Base-by-base conservation (phyloP, 2,113 vertebrate genomes). In the Macrotis lagotis region DNA sequence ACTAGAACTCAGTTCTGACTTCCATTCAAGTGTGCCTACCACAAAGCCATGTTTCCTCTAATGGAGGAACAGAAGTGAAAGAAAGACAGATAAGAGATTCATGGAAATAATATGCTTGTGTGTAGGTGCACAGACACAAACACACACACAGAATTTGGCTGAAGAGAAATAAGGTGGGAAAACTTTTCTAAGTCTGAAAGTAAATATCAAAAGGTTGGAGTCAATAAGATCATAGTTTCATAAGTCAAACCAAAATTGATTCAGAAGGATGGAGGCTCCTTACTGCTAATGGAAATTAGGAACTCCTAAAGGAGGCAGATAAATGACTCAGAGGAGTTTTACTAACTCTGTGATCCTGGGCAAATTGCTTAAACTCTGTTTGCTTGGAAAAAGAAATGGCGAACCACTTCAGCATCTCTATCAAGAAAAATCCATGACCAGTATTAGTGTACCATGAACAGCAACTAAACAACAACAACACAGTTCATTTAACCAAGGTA, bases 181-280 rank as follows among this genome's bases (percentile, higher is more conserved):
- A 92, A 25, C 92, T 96, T 52, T 93, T 95, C 96, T 92, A 93
- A 95, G 50, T 94, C 83, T 94, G 59, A 93, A 92, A 96, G 93
- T 0, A 92, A 50, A 90, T 22, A 22, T 55, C 50, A 83, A 96
- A 95, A 51, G 50, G 51, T 83, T 31, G 55, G 10, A 91, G 88
- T 92, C 94, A 93, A 89, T 11, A 48, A 48, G 59, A 91, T 90
- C 47, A 93, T 9, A 93, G 25, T 24, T 50, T 24, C 90, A 50
- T 8, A 47, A 11, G 48, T 25, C 37, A 0, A 1, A 92, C 3
- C 8, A 5, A 94, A 50, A 89, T 48, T 44, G 91, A 91, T 26
- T 14, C 3, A 52, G 37, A 92, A 91, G 51, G 25, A 44, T 25
- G 28, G 11, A 66, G 55, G 25, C 22, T 26, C 8, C 26, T 10